These are phyloP conservation scores for Glandiceps talaboti DNA, from an alignment of 53 echinoderm and acorn worm species.

Conservation along the genomic window DNA sequence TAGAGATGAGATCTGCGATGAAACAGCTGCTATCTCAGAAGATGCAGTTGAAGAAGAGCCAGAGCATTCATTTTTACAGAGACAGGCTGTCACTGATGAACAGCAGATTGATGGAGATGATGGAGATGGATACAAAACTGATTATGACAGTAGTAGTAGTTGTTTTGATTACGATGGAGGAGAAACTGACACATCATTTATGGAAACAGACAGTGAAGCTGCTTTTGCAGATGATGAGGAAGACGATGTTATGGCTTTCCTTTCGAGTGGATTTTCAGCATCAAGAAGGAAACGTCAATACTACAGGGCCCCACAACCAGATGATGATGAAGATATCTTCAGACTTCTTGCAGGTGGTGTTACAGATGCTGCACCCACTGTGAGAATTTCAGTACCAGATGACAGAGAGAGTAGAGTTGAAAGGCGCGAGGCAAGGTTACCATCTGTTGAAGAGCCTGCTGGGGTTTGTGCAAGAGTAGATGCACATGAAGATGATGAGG, in stretches of 20 bases:
- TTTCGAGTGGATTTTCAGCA: conserved; percentile 29
- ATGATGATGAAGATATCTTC: background rate
- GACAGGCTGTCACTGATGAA: background rate
- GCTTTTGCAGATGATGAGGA: conserved; percentile 28
- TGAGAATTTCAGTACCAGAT: background rate
- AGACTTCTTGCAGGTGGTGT: background rate
- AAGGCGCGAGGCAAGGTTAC: too few species aligned
- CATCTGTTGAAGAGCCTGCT: background rate
- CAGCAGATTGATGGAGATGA: background rate
- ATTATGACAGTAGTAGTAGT: too few species aligned
- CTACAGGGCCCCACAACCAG: background rate
- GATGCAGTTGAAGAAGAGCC: background rate
- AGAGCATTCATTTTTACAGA: too few species aligned
- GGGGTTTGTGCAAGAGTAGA: background rate
- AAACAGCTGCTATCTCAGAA: background rate
- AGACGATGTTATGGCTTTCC: conserved; percentile 55
- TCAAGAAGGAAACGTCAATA: background rate
- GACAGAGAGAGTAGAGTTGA: background rate
- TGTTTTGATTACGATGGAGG: conserved; percentile 22
- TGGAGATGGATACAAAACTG: conserved; percentile 10
- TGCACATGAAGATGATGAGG: background rate
- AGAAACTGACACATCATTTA: background rate
- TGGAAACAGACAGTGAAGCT: background rate
- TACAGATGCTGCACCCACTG: background rate
- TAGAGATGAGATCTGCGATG: background rate